A percentile compares a stretch with the other conserved stretches of the same genome.
These are phyloP conservation scores for Macaria liturata DNA, from an alignment of 2,888 invertebrate species.

Conservation along the genomic window DNA sequence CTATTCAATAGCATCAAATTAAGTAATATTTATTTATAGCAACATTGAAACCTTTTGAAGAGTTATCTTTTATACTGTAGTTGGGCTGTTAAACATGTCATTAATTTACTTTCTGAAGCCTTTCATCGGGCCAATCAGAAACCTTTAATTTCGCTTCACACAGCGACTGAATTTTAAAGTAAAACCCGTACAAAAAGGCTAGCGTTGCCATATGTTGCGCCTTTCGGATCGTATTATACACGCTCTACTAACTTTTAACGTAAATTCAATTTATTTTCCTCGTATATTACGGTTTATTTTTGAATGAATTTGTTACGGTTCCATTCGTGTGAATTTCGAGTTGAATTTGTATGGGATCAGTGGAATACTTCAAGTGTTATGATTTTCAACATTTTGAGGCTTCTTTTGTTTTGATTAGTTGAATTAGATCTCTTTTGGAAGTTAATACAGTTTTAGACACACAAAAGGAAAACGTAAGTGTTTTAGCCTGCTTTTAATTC, in stretches of 20 bases:
- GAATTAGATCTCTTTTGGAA: not conserved
- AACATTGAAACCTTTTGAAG: no score
- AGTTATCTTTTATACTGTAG: no score
- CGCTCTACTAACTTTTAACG: slow-evolving; percentile 39
- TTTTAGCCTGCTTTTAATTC: no score
- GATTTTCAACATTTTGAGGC: slow-evolving; percentile 12
- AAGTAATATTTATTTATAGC: no score
- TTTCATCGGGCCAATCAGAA: slow-evolving; percentile 3
- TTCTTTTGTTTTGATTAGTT: slow-evolving; percentile 1
- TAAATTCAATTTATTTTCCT: slow-evolving; percentile 28
- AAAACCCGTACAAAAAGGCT: slow-evolving; percentile 54
- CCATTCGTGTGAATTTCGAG: slow-evolving; percentile 20
- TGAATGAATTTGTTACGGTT: slow-evolving; percentile 7
- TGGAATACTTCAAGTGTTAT: slow-evolving; percentile 20
- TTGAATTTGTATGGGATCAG: slow-evolving; percentile 38
- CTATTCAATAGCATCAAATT: no score
- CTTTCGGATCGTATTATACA: slow-evolving; percentile 51
- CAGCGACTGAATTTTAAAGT: slow-evolving; percentile 29
- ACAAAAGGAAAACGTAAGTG: no score
- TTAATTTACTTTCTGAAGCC: no score
- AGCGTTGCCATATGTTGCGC: slow-evolving; percentile 57
- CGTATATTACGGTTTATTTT: slow-evolving; percentile 27
- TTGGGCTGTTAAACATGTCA: no score
- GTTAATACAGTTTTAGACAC: no score
- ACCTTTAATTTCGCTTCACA: slow-evolving; percentile 11